Evolutionary conservation across 1,140 invertebrate genomes (phyloP).

Genomic region (Patella vulgata): DNA sequence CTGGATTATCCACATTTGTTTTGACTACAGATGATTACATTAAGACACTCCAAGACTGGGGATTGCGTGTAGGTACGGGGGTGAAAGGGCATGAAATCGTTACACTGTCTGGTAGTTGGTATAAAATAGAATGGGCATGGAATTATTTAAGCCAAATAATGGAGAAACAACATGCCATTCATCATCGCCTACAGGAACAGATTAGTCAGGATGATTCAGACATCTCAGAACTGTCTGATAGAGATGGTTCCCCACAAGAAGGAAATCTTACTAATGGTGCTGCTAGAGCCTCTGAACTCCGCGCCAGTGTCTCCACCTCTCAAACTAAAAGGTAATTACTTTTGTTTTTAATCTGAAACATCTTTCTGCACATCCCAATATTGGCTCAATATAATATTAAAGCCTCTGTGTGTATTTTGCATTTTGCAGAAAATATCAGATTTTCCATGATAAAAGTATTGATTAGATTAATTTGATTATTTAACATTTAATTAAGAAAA

Average conservation of each 20-base stretch:
- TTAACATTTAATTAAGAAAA: too few relatives aligned
- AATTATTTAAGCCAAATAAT: conserved; percentile 20
- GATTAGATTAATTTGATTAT: too few relatives aligned
- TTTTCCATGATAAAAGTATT: too few relatives aligned
- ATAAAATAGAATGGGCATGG: conserved; percentile 34
- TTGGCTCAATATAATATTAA: too few relatives aligned
- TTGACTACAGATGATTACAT: neutral
- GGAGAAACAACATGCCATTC: conserved; percentile 28
- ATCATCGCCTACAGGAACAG: conserved; percentile 1
- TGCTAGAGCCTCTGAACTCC: conserved; percentile 5
- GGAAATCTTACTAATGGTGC: conserved; percentile 5
- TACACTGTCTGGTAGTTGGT: conserved; percentile 19
- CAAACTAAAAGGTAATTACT: neutral
- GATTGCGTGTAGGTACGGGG: conserved; percentile 4
- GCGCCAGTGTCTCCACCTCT: neutral
- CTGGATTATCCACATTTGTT: conserved; percentile 15
- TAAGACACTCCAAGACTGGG: conserved; percentile 1
- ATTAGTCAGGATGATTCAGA: neutral
- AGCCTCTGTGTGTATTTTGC: too few relatives aligned
- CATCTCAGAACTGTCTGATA: neutral
- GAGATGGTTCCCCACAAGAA: conserved; percentile 7
- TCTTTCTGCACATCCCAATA: too few relatives aligned
- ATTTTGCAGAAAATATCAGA: too few relatives aligned
- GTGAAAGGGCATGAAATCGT: neutral
- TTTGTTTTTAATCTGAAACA: neutral